Conservation (phyloP, 2,113 vertebrate genomes). For the Ictalurus punctatus region DNA sequence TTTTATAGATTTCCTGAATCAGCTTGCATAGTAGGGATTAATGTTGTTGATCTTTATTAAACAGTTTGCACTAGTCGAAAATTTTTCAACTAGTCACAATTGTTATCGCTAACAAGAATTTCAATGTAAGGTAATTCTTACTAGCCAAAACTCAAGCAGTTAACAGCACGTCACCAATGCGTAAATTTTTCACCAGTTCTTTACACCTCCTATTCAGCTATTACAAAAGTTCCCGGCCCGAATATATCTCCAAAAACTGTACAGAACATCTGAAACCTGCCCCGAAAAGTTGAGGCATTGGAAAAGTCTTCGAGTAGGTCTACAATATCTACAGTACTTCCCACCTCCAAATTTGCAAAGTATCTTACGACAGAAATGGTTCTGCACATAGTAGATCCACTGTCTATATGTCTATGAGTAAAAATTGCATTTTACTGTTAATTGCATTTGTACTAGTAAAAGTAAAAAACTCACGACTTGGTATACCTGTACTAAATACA, state of each 20-base stretch:
- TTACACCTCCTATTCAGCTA: too few species aligned
- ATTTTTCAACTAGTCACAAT: background rate
- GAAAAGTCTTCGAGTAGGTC: background rate
- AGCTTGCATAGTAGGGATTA: too few species aligned
- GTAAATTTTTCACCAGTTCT: too few species aligned
- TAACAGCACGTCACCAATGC: background rate
- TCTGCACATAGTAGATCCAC: background rate
- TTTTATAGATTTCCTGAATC: too few species aligned
- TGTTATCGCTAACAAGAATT: background rate
- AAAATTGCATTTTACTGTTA: background rate
- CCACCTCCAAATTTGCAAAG: too few species aligned
- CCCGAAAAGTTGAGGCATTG: background rate
- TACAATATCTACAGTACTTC: background rate
- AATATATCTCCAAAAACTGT: too few species aligned
- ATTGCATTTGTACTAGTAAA: background rate
- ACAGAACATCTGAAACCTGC: background rate
- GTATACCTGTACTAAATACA: background rate
- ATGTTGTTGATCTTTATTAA: too few species aligned
- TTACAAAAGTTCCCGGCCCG: too few species aligned
- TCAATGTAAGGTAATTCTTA: background rate
- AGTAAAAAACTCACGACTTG: background rate
- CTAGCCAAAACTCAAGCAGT: background rate
- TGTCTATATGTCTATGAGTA: background rate
- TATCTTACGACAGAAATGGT: too few species aligned
- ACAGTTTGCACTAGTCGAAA: background rate